Percentiles rank a stretch among this genome's conserved stretches.
These are phyloP conservation scores for Ptychobarbus kaznakovi DNA, from an alignment of 2,797 vertebrate species.

Conservation along the genomic window DNA sequence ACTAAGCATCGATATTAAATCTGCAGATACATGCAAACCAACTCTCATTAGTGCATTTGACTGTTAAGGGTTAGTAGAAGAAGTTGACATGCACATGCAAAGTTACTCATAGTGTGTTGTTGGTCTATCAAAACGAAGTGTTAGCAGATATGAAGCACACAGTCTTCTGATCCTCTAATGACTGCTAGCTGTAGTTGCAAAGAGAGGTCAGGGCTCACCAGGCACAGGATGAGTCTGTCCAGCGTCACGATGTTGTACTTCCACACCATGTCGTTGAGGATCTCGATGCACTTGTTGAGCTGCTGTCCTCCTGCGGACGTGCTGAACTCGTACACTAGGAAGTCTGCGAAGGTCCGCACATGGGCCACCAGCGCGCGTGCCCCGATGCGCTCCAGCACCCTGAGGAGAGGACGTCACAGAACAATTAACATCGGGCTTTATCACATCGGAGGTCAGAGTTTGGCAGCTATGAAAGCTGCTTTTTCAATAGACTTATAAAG, in stretches of 20 bases:
- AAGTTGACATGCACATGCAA: no score
- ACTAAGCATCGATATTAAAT: no score
- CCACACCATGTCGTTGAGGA: conserved; percentile 99
- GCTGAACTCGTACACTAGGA: conserved; percentile 97
- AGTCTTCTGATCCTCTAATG: no score
- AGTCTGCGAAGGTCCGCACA: conserved; percentile 96
- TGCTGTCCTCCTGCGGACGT: conserved; percentile 97
- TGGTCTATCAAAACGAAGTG: no score
- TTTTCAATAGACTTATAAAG: no score
- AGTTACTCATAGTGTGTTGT: no score
- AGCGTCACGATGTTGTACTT: conserved; percentile 99
- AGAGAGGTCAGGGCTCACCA: conserved; percentile 80
- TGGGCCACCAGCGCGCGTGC: conserved; percentile 95
- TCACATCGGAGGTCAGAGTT: not conserved
- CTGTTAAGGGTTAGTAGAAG: no score
- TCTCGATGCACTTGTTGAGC: conserved; percentile 98
- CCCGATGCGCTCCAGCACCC: conserved; percentile 95
- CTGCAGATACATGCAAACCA: no score
- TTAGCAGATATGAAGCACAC: no score
- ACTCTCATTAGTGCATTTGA: no score
- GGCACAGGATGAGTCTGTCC: conserved; percentile 94
- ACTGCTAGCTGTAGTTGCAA: no score
- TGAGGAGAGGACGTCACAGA: conserved; percentile 58
- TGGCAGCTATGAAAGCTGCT: not conserved
- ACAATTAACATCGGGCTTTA: not conserved